Evolutionary conservation across 2,888 invertebrate species (phyloP).

Genomic region (Troides oblongomaculatus): DNA sequence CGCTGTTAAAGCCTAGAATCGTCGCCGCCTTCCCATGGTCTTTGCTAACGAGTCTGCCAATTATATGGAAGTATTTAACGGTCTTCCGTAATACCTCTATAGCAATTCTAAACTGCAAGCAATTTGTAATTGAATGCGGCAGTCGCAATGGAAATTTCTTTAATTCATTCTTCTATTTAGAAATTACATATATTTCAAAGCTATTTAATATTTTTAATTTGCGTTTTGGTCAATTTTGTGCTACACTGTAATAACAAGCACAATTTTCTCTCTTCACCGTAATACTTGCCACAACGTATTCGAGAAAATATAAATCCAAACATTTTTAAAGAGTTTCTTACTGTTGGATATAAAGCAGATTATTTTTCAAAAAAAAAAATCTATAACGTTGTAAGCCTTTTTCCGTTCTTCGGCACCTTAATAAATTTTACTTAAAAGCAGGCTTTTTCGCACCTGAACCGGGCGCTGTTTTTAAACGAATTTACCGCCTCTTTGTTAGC

Average conservation of each 20-base stretch:
- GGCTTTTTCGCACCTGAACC: constrained; percentile 71
- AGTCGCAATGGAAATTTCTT: constrained; percentile 4
- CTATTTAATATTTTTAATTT: neutral
- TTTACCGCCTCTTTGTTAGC: constrained; percentile 64
- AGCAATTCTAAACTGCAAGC: constrained; percentile 44
- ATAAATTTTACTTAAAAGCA: constrained; percentile 70
- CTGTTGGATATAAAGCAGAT: neutral
- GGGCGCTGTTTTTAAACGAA: constrained; percentile 66
- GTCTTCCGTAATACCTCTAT: constrained; percentile 44
- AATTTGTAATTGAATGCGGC: constrained; percentile 35
- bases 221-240: neutral
- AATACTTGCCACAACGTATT: neutral
- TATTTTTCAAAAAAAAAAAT: constrained; percentile 26
- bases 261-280: neutral
- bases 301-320: neutral
- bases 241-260: neutral
- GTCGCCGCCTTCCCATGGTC: constrained; percentile 50
- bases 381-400: constrained; percentile 37
- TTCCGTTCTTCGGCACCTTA: constrained; percentile 51
- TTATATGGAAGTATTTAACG: constrained; percentile 50
- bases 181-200: neutral
- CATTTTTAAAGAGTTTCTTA: neutral
- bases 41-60: constrained; percentile 65
- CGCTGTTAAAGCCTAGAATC: constrained; percentile 31
- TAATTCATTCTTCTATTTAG: neutral